Evolutionary conservation across 2,888 invertebrate species (phyloP).

Genomic region (Cyrtodaria siliqua): DNA sequence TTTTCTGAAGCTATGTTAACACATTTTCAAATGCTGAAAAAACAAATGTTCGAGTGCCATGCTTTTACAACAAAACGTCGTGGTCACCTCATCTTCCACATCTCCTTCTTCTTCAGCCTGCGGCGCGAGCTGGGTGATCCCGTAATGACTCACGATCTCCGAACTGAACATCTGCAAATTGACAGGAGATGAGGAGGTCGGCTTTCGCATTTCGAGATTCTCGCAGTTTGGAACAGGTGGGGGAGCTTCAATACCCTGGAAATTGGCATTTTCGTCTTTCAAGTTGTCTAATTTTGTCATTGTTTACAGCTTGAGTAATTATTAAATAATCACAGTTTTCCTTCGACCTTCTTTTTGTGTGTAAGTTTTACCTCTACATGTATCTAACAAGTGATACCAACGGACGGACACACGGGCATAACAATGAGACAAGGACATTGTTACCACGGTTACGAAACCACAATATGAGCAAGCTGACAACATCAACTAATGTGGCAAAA

Average conservation of each 20-base stretch:
- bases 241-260: constrained; percentile 59
- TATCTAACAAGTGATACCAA: too few relatives aligned
- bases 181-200: constrained; percentile 62
- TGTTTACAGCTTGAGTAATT: background rate
- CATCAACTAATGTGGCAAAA: constrained; percentile 24
- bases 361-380: too few relatives aligned
- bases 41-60: too few relatives aligned
- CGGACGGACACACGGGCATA: too few relatives aligned
- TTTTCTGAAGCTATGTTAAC: too few relatives aligned
- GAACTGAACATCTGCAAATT: constrained; percentile 83
- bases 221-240: constrained; percentile 47
- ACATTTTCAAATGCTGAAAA: too few relatives aligned
- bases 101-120: constrained; percentile 73
- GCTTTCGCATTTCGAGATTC: constrained; percentile 56
- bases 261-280: constrained; percentile 44
- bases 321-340: too few relatives aligned
- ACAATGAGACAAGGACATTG: too few relatives aligned
- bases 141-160: constrained; percentile 83
- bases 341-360: too few relatives aligned
- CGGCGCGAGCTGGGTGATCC: constrained; percentile 78
- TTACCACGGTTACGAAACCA: constrained; percentile 4
- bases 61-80: background rate
- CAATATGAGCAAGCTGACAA: constrained; percentile 51
- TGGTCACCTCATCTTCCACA: constrained; percentile 58
- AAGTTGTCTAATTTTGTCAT: background rate